Evolutionary conservation across 2,113 vertebrate genomes (phyloP).

Genomic region (Apteryx mantelli): DNA sequence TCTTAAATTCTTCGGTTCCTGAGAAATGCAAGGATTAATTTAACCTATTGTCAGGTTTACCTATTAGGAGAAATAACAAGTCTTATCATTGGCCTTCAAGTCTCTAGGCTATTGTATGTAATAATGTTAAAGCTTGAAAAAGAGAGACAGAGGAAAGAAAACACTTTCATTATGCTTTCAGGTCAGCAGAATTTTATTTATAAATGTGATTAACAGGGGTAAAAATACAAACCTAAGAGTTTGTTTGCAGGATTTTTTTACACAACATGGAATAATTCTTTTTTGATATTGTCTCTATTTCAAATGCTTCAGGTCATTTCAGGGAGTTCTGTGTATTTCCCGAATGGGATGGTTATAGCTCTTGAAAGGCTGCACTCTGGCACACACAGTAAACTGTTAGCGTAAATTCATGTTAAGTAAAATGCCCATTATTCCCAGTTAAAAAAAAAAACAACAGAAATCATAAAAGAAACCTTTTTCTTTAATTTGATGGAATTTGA

Average conservation of each 20-base stretch:
- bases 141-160: not conserved
- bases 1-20: not conserved
- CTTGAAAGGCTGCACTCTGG: not conserved
- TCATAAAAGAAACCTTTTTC: not conserved
- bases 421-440: not conserved
- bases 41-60: not conserved
- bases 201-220: not conserved
- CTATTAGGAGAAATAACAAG: not conserved
- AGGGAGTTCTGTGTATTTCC: not conserved
- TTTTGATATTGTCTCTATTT: not conserved
- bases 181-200: not conserved
- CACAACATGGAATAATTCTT: not conserved
- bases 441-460: not conserved
- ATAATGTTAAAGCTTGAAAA: not conserved
- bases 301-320: not conserved
- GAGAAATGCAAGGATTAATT: not conserved
- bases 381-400: not conserved
- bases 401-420: not conserved
- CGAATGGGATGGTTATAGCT: not conserved
- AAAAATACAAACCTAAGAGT: not conserved
- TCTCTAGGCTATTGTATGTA: not conserved
- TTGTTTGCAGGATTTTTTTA: not conserved
- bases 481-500: not conserved
- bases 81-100: not conserved
- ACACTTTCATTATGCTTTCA: not conserved